Conservation (phyloP, 2,797 vertebrate species). For the Orientallactaga sibirica region DNA sequence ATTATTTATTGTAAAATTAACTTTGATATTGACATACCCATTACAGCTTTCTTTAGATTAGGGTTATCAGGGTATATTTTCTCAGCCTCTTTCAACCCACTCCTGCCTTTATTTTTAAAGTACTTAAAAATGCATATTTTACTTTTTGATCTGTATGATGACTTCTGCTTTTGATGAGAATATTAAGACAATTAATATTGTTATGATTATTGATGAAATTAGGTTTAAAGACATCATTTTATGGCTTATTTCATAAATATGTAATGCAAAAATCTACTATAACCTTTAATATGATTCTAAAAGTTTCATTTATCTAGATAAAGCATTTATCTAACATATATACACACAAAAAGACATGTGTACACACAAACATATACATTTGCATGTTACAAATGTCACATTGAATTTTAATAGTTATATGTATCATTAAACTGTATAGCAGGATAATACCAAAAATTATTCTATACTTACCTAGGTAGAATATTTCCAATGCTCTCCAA, state of each 20-base stretch:
- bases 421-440: neutral
- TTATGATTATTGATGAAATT: neutral
- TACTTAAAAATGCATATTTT: neutral
- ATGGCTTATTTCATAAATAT: neutral
- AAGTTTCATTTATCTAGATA: neutral
- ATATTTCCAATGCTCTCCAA: neutral
- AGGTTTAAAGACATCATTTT: neutral
- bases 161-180: neutral
- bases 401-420: neutral
- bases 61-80: too few species aligned
- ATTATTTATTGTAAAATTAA: too few species aligned
- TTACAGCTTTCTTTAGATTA: too few species aligned
- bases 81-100: neutral
- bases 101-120: neutral
- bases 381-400: neutral
- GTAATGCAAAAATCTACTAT: neutral
- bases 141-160: neutral
- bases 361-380: neutral
- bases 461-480: neutral
- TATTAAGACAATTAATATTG: neutral
- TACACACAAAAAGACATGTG: neutral
- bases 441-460: too few species aligned
- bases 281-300: neutral
- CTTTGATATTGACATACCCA: too few species aligned
- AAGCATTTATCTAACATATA: neutral